Evolutionary conservation across 2,113 vertebrate species (phyloP), one percentile per base, ranked within the genome.

Genomic region (Etheostoma spectabile): DNA sequence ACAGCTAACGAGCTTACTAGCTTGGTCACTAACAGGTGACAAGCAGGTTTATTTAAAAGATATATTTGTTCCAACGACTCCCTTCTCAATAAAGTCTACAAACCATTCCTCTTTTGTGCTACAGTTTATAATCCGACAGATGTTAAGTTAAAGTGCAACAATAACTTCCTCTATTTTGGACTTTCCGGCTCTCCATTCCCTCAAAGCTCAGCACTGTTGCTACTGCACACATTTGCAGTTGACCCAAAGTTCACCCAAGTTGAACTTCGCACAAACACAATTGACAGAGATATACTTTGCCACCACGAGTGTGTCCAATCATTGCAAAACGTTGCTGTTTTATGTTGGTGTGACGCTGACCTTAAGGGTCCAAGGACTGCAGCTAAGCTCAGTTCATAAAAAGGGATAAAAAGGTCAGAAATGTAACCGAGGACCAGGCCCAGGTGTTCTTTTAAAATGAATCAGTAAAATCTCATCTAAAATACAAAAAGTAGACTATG

Each of bases 261-360:
- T 73, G 45, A 60, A 72, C 27, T 66, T 66, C 30, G 63, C 15
- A 48, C 22, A 48, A 61, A 19, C 49, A 65, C 22, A 33, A 52
- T 19, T 49, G 65, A 14, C 48, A 33, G 11, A n/a, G 48, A 14
- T 52, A n/a, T 52, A 52, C 65, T 51, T 68, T 52, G 65, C 3
- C 48, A 13, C 16, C 2, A 51, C 8, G 6, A 66, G 65, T 35
- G 1, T 35, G 19, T 52, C 27, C 49, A 51, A 24, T 14, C 51
- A 51, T 51, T 6, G 30, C 12, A 5, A n/a, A 35, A n/a, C 0
- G 2, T 38, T 38, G 8, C 14, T 21, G 46, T 33, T 52, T 69
- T 69, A 55, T 24, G 10, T 12, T 1, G 27, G 11, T 42, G 30
- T 19, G 21, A 38, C 55, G 5, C 8, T n/a, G 16, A 22, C 18